Base-by-base conservation (phyloP, 2,888 invertebrate species). In the Euphydryas editha region DNA sequence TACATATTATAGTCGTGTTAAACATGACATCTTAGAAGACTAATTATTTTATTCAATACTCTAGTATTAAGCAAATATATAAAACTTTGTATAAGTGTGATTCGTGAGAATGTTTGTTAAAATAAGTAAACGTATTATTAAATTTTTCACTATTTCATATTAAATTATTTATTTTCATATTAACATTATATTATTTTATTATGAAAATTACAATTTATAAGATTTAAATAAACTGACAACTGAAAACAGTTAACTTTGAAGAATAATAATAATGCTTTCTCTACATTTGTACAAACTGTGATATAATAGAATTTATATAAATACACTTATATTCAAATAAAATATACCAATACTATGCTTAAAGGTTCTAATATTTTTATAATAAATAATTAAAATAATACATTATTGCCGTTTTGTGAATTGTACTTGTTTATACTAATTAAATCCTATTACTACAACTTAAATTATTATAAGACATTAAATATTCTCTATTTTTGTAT, bases 11-110 rank as follows among this genome's bases (percentile, higher is more conserved):
- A 72, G 76, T 80, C 74, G 62, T 83, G 81, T 85, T 57, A 62
- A 74, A 83, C 83, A 82, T 81, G 83, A 81, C 79, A 76, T 64
- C 70, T 69, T 70, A 69, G 59, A 68, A 68, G 70, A 68, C 68
- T 70, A 68, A 65, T 57, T 60, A 55, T 30, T 66, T 65, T 67
- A 11, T 57, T 59, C 51, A 47, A 17, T 57, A 59, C 18, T 18
- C 24, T n/a, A n/a, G n/a, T 21, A 36, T 47, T 46, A 59, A 46
- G 30, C 44, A 36, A 59, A 21, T 13, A 11, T n/a, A 37, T 37
- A 18, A 39, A 47, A 47, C 18, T 49, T 36, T 59, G 30, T 1
- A 15, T 36, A 21, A 60, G 39, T 36, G 39, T 20, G 15, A 24
- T 47, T 51, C 4, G 30, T 59, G 39, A 15, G 10, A 42, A n/a